phyloP scores from a whole-genome alignment of 2,888 invertebrate species.

The Drosophila yooni region DNA sequence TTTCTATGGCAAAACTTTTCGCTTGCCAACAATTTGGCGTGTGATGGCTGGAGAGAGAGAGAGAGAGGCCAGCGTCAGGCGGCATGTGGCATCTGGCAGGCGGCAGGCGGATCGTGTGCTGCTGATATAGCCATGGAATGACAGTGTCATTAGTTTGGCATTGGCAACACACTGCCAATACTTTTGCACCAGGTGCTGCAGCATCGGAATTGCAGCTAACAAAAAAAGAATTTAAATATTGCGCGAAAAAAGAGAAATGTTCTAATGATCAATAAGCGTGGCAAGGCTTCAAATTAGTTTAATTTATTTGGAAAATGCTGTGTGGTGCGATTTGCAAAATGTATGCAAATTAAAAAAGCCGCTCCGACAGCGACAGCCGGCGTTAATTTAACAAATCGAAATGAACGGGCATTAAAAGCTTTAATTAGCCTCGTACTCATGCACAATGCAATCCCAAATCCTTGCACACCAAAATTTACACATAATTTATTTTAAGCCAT shows the following conservation, averaged over 20 bases:
- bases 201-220: constrained; percentile 13
- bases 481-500: constrained; percentile 73
- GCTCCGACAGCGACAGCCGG: constrained; percentile 28
- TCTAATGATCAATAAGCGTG: constrained; percentile 56
- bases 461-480: constrained; percentile 37
- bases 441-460: constrained; percentile 37
- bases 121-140: constrained; percentile 42
- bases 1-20: constrained; percentile 65
- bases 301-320: constrained; percentile 65
- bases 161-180: constrained; percentile 79
- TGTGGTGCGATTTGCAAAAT: constrained; percentile 35
- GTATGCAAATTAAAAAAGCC: constrained; percentile 71
- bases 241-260: constrained; percentile 10
- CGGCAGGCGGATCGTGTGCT: constrained; percentile 11
- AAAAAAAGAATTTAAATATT: constrained; percentile 3
- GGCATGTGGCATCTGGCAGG: not conserved
- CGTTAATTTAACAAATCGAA: constrained; percentile 73
- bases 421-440: constrained; percentile 58
- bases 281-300: constrained; percentile 62
- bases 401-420: constrained; percentile 62
- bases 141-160: constrained; percentile 76
- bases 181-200: constrained; percentile 74
- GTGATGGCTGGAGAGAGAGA: not conserved
- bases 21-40: constrained; percentile 59
- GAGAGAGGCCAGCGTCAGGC: constrained; percentile 1